A percentile compares a stretch with the other conserved stretches of the same genome.
These are phyloP conservation scores for Nestor notabilis DNA, from an alignment of 2,113 vertebrate species.

Conservation along the genomic window DNA sequence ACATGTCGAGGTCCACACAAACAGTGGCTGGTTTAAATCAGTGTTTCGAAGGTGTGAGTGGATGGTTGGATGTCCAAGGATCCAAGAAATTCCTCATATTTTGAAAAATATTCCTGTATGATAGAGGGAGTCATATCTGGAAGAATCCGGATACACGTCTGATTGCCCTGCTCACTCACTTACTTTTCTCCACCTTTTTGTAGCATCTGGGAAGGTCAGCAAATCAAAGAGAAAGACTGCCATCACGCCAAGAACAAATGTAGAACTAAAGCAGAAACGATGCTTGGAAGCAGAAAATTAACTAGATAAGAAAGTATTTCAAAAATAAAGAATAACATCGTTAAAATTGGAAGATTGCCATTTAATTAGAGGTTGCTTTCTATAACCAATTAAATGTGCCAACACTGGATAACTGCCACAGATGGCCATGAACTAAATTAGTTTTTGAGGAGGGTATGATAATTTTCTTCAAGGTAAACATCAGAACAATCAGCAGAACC, in stretches of 20 bases:
- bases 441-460: not conserved
- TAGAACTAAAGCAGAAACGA: not conserved
- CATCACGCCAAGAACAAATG: not conserved
- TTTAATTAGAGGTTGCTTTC: not conserved
- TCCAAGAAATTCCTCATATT: not conserved
- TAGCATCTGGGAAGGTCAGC: not conserved
- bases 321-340: not conserved
- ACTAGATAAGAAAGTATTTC: not conserved
- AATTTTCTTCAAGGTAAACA: not conserved
- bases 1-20: not conserved
- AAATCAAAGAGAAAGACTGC: not conserved
- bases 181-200: not conserved
- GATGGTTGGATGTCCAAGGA: not conserved
- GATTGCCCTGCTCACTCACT: not conserved
- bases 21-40: not conserved
- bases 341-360: not conserved
- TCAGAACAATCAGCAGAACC: not conserved
- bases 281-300: not conserved
- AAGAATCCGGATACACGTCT: not conserved
- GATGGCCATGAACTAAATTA: not conserved
- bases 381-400: not conserved
- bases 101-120: not conserved
- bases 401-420: not conserved
- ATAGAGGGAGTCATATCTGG: not conserved
- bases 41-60: not conserved